Percentiles rank a stretch among this genome's conserved stretches.
phyloP scores from a whole-genome alignment of 2,888 invertebrate species.

The Aricia artaxerxes region DNA sequence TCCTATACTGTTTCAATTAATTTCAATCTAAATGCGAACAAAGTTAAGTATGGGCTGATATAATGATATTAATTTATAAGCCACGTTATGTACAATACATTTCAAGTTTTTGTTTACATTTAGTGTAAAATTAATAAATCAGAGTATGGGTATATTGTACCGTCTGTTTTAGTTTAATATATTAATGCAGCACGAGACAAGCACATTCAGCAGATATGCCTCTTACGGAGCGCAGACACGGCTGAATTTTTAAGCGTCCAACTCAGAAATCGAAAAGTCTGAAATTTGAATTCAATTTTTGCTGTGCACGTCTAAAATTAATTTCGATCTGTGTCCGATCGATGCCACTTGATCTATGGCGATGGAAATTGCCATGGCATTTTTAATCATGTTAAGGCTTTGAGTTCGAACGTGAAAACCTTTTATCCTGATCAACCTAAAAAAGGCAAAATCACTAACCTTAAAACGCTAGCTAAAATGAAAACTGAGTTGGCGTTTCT shows the following conservation, averaged over 20 bases:
- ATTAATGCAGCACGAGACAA: not conserved
- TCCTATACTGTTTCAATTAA: no score
- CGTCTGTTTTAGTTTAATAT: not conserved
- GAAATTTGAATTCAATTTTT: not conserved
- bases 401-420: slow-evolving; percentile 12
- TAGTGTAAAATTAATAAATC: not conserved
- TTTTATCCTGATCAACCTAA: slow-evolving; percentile 12
- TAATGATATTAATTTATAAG: no score
- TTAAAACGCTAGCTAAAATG: not conserved
- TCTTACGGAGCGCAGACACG: slow-evolving; percentile 7
- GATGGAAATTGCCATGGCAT: slow-evolving; percentile 19
- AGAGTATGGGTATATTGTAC: not conserved
- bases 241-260: slow-evolving; percentile 9
- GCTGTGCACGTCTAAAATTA: slow-evolving; percentile 11
- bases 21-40: no score
- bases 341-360: slow-evolving; percentile 17
- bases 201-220: not conserved
- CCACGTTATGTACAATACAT: not conserved
- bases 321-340: slow-evolving; percentile 2
- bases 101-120: not conserved
- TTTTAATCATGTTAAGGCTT: slow-evolving; percentile 19
- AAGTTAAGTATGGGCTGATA: no score
- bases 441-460: not conserved
- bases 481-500: not conserved
- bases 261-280: slow-evolving; percentile 17